Percentiles rank a stretch among this genome's conserved stretches.
phyloP scores from a whole-genome alignment of 2,113 vertebrate genomes.

The Kryptolebias marmoratus region DNA sequence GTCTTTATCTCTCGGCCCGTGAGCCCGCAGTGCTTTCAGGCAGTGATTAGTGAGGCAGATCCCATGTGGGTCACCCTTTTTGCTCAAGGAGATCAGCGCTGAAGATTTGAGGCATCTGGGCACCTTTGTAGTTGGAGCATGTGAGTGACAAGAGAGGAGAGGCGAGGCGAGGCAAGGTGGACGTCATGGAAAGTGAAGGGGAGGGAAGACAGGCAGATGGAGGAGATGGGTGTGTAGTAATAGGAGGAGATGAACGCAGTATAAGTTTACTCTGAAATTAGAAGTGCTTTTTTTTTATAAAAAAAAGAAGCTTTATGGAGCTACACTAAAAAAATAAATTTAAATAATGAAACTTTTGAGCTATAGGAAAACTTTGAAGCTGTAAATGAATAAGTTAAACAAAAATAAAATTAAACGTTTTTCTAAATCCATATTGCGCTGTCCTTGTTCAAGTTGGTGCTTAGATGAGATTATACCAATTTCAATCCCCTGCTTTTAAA shows the following conservation, averaged over 20 bases:
- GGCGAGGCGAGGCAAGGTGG: conserved; percentile 52
- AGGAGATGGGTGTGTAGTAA: conserved; percentile 33
- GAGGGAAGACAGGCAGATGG: conserved; percentile 42
- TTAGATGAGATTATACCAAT: too few relatives aligned
- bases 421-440: too few relatives aligned
- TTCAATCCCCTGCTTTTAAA: too few relatives aligned
- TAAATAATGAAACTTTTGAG: conserved; percentile 4
- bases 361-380: neutral
- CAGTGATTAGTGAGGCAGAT: conserved; percentile 74
- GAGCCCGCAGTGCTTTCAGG: conserved; percentile 75
- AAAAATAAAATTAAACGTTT: too few relatives aligned
- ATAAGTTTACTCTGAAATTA: conserved; percentile 39
- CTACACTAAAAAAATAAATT: conserved; percentile 5
- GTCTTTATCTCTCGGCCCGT: conserved; percentile 74
- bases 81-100: conserved; percentile 72
- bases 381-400: too few relatives aligned
- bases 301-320: conserved; percentile 31
- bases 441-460: too few relatives aligned
- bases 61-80: conserved; percentile 72
- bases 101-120: conserved; percentile 70
- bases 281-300: conserved; percentile 20
- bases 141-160: conserved; percentile 66
- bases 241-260: conserved; percentile 50
- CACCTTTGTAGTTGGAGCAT: conserved; percentile 73
- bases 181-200: conserved; percentile 40